Evolutionary conservation across 2,113 vertebrate species (phyloP), one percentile per base, ranked within the genome.

Genomic region (Puffinus mauretanicus): DNA sequence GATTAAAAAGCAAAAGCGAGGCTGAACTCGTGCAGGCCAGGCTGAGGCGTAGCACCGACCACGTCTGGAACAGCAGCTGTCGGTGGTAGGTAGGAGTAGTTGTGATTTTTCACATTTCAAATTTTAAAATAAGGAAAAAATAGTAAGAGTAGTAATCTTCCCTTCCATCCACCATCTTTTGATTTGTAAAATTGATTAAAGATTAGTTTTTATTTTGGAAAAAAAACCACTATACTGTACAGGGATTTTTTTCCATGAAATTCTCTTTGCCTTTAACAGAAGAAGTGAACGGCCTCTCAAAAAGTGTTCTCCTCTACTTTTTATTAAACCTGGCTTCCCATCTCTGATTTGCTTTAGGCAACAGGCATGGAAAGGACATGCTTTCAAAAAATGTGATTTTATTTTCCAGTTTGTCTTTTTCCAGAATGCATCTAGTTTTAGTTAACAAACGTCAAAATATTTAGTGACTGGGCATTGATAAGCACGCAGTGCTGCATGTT

Each of bases 271-370:
- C 58, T 90, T 82, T 65, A 85, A 79, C 34, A 72, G 51, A 36
- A 73, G 27, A 36, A 44, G 3, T 38, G 36, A 86, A 42, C 3
- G 10, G 11, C 25, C 25, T 24, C 58, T 87, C 4, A 6, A 69
- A 93, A 93, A 72, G n/a, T 34, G 24, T 85, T 93, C 84, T 86
- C 24, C 15, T 69, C 24, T 55, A 51, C 25, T n/a, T 78, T 88
- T 90, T 87, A 91, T 96, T 94, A 93, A 94, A 92, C 32, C 71
- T 94, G 88, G 25, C 93, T 93, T 92, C 38, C 61, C 55, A 92
- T 76, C 62, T 79, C 85, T 81, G 51, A 70, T 70, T 60, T 92
- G 90, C 96, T 88, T 3, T 15, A 66, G 82, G 92, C 90, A 73
- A 49, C 32, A 78, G 71, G 13, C 60, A 27, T 44, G 58, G 85